Evolutionary conservation across 2,113 vertebrate species (phyloP), one percentile per base, ranked within the genome.

Genomic region (Megaleporinus macrocephalus): DNA sequence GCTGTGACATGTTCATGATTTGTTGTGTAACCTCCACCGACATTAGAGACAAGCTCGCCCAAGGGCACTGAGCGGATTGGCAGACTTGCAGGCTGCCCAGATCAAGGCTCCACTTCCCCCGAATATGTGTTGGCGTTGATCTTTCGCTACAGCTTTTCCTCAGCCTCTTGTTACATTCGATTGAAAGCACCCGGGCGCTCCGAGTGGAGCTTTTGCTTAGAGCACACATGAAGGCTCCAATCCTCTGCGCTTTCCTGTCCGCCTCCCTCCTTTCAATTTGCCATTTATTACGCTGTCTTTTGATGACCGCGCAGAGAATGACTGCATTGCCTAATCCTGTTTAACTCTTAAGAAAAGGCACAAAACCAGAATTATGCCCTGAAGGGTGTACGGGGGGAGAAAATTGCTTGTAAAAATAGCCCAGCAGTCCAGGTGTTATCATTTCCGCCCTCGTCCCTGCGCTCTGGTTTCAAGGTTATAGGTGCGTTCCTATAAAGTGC

Each of bases 1-100:
- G 22, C 66, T 71, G 73, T 71, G 72, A 80, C 78, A 70, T 72
- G 57, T 83, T 76, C 62, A 51, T 71, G 53, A 76, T 84, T 71
- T 61, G 76, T 75, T 84, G 83, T 76, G 51, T 84, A 80, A 80
- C 83, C 83, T 84, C 79, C 65, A 53, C 78, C 24, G 73, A 70
- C 73, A 33, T 51, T 53, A 61, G 72, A 80, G 55, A 80, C 73
- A 44, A 63, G 57, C 78, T 71, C 26, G 73, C 72, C 83, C 83
- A 84, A 71, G 82, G 77, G 82, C 82, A 84, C 76, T 13, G 76
- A 66, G 61, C 81, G 76, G 41, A 78, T 72, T 81, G 73, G 74
- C 73, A 73, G 13, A 53, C 57, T 44, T 27, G 76, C 51, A 71
- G 53, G 63, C 57, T 30, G 74, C 73, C 65, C 55, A 30, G 63